Conservation (phyloP, 2,113 vertebrate species). For the Microcebus lehilahytsara region DNA sequence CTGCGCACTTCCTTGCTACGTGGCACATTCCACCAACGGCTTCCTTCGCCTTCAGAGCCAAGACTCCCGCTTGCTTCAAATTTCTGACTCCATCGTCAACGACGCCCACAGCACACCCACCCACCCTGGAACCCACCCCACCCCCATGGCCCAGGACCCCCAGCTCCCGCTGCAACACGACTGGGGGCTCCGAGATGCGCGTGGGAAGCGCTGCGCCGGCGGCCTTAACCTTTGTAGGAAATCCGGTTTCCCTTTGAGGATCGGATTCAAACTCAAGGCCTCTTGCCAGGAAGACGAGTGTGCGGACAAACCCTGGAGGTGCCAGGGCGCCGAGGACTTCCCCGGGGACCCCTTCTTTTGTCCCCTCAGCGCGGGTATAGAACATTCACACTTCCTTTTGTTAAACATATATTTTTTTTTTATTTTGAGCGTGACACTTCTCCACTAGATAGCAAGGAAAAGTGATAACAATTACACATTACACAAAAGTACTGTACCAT, state of each 20-base stretch:
- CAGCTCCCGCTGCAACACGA: neutral
- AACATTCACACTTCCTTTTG: conserved; percentile 78
- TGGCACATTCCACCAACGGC: conserved; percentile 50
- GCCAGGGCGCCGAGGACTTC: neutral
- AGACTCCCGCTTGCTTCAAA: conserved; percentile 49
- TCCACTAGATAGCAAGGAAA: conserved; percentile 90
- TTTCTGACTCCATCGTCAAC: neutral
- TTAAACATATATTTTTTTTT: conserved; percentile 85
- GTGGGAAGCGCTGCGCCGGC: neutral
- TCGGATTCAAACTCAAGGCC: conserved; percentile 30
- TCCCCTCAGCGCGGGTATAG: conserved; percentile 29
- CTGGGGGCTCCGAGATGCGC: neutral
- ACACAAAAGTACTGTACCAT: conserved; percentile 90
- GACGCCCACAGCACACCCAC: conserved; percentile 14
- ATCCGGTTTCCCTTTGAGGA: neutral
- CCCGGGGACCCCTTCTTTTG: neutral
- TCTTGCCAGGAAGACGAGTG: neutral
- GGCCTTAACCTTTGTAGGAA: neutral
- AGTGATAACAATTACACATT: conserved; percentile 93
- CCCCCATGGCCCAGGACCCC: neutral
- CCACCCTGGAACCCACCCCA: neutral
- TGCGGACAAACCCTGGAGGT: neutral
- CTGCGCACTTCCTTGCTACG: conserved; percentile 55
- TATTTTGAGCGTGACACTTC: conserved; percentile 90
- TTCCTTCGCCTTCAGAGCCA: conserved; percentile 45